Evolutionary conservation across 2,113 vertebrate species (phyloP).

Genomic region (Coturnix japonica): DNA sequence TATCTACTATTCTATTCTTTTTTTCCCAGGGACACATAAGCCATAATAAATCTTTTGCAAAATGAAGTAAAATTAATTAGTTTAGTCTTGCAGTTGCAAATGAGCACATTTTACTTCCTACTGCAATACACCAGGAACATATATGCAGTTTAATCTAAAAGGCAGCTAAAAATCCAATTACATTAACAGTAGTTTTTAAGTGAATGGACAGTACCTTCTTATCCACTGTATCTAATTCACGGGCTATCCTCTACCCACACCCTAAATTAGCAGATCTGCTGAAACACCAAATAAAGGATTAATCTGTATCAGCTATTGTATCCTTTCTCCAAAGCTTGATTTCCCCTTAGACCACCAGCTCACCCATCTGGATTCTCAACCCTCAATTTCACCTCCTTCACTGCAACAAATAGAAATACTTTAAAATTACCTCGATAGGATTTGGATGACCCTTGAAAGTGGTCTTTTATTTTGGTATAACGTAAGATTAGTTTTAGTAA

Average conservation of each 20-base stretch:
- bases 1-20: not conserved
- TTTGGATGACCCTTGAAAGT: not conserved
- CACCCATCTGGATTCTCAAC: not conserved
- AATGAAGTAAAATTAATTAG: slow-evolving; percentile 47
- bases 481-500: not conserved
- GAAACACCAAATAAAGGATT: not conserved
- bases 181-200: slow-evolving; percentile 12
- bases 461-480: not conserved
- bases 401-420: not conserved
- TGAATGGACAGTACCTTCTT: not conserved
- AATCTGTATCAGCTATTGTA: not conserved
- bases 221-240: not conserved
- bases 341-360: slow-evolving; percentile 9
- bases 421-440: not conserved
- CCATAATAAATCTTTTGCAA: slow-evolving; percentile 42
- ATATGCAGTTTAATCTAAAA: slow-evolving; percentile 5
- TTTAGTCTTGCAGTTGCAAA: slow-evolving; percentile 31
- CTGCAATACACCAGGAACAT: not conserved
- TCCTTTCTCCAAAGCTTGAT: slow-evolving; percentile 11
- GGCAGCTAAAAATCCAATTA: slow-evolving; percentile 36
- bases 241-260: not conserved
- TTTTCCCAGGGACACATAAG: not conserved
- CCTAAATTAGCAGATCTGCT: not conserved
- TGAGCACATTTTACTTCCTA: slow-evolving; percentile 31
- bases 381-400: not conserved